Evolutionary conservation across 2,888 invertebrate species (phyloP).

Genomic region (Petrolisthes cinctipes): DNA sequence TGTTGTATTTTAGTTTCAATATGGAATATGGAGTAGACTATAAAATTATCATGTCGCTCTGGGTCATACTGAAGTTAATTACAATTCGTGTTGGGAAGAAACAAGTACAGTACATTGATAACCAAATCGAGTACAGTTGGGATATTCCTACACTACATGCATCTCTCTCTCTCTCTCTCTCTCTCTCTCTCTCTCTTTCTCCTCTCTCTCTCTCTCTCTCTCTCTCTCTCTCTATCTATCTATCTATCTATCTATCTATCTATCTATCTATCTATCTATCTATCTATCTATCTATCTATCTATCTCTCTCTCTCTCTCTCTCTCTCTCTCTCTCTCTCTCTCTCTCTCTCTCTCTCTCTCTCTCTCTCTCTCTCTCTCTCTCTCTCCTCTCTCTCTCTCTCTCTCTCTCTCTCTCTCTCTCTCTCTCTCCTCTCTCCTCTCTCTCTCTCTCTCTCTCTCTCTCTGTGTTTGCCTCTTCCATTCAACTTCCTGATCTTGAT

Average conservation of each 20-base stretch:
- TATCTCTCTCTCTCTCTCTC: not conserved
- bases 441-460: not conserved
- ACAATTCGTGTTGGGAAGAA: no score
- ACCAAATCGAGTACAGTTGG: not conserved
- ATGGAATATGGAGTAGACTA: no score
- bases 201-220: not conserved
- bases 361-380: not conserved
- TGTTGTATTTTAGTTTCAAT: no score
- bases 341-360: not conserved
- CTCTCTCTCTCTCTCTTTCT: not conserved
- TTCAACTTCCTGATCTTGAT: no score
- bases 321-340: not conserved
- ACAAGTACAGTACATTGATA: no score
- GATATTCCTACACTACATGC: not conserved
- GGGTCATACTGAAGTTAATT: no score
- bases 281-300: conserved; percentile 12
- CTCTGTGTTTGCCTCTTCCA: not conserved
- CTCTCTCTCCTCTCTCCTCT: not conserved
- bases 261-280: not conserved
- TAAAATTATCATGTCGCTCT: no score
- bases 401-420: not conserved
- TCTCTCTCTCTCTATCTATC: not conserved
- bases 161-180: not conserved
- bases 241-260: not conserved
- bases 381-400: not conserved